Conservation (phyloP, 2,797 vertebrate species). For the Stomatorhinus walkeri region DNA sequence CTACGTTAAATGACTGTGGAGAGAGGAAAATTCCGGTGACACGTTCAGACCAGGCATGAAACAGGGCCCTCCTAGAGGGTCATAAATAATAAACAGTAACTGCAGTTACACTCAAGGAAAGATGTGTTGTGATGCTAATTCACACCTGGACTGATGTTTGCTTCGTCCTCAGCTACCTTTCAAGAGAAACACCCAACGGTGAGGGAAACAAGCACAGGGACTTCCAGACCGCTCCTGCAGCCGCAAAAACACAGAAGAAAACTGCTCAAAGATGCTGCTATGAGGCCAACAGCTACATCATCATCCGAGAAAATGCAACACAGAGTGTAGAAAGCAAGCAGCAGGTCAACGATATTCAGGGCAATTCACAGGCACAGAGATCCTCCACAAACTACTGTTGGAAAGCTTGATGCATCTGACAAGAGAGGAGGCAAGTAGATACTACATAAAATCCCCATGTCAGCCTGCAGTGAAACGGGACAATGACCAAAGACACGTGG, state of each 20-base stretch:
- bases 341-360: not conserved
- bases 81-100: not conserved
- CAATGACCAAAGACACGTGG: not conserved
- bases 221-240: not conserved
- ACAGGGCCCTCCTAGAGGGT: not conserved
- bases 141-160: not conserved
- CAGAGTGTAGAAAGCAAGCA: not conserved
- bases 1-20: not conserved
- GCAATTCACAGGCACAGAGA: not conserved
- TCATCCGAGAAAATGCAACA: not conserved
- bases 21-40: not conserved
- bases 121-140: not conserved
- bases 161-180: not conserved
- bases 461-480: not conserved
- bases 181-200: not conserved
- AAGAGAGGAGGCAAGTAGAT: not conserved
- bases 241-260: not conserved
- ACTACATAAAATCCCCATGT: not conserved
- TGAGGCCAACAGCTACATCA: not conserved
- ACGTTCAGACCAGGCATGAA: not conserved
- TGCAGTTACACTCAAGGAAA: not conserved
- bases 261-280: not conserved
- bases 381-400: not conserved
- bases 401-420: conserved; percentile 7
- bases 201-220: not conserved